Evolutionary conservation across 2,113 vertebrate species (phyloP).

Genomic region (Hystrix cristata): DNA sequence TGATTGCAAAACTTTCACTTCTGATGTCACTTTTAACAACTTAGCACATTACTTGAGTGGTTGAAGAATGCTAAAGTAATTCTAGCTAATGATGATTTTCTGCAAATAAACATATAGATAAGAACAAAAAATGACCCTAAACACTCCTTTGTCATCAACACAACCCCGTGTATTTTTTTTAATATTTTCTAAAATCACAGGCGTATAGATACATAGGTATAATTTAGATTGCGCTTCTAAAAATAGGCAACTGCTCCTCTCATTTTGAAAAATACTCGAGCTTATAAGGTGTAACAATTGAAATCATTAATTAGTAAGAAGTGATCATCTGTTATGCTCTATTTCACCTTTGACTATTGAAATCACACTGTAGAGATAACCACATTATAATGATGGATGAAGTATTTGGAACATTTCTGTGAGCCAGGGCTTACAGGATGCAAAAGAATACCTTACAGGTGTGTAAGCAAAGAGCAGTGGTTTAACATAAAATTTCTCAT

Average conservation of each 20-base stretch:
- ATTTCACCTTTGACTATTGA: conserved; percentile 67
- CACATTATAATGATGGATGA: conserved; percentile 52
- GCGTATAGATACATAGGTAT: background rate
- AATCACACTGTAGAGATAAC: conserved; percentile 51
- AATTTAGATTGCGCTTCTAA: background rate
- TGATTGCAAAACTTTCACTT: conserved; percentile 57
- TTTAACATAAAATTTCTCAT: conserved; percentile 62
- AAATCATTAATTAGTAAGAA: conserved; percentile 73
- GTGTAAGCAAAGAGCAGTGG: conserved; percentile 29
- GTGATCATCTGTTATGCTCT: conserved; percentile 40
- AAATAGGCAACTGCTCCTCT: conserved; percentile 47
- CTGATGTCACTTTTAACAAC: conserved; percentile 32
- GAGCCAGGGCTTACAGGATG: conserved; percentile 18
- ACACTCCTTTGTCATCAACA: background rate
- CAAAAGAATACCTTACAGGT: conserved; percentile 48
- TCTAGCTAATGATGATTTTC: background rate
- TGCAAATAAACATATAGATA: background rate
- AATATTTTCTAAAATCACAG: background rate
- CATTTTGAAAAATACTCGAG: conserved; percentile 60
- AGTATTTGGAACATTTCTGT: conserved; percentile 59
- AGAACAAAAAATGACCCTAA: background rate
- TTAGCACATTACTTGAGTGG: background rate
- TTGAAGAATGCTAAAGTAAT: background rate
- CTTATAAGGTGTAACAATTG: conserved; percentile 26
- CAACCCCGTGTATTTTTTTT: background rate